A percentile compares a stretch with the other conserved stretches of the same genome.
These are phyloP conservation scores for Oryzias dopingdopingensis DNA, from an alignment of 2,797 vertebrate genomes.

Conservation along the genomic window DNA sequence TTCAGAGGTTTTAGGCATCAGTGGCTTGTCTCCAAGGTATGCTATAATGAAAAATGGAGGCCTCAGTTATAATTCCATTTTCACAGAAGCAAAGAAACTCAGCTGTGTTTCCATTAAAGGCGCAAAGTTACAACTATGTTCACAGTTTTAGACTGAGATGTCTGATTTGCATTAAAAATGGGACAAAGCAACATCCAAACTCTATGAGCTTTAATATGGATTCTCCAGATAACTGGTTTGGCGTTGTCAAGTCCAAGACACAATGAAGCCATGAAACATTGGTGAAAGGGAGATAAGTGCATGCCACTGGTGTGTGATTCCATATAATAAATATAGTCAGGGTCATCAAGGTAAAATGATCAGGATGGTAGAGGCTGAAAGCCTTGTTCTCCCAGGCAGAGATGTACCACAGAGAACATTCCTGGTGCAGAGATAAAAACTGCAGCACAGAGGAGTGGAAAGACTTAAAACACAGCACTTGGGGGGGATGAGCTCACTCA, in stretches of 20 bases:
- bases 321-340: conserved; percentile 18
- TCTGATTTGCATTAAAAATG: conserved; percentile 34
- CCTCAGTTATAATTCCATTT: conserved; percentile 33
- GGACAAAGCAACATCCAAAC: conserved; percentile 17
- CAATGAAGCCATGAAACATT: conserved; percentile 26
- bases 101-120: conserved; percentile 41
- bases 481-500: conserved; percentile 55
- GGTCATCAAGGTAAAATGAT: conserved; percentile 25
- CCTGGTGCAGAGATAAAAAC: conserved; percentile 62
- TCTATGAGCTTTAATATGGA: conserved; percentile 47
- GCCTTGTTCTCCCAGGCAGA: conserved; percentile 27
- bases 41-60: conserved; percentile 9
- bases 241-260: conserved; percentile 1
- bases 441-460: conserved; percentile 53
- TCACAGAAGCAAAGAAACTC: conserved; percentile 21
- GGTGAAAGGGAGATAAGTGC: conserved; percentile 11
- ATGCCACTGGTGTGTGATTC: conserved; percentile 33
- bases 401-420: conserved; percentile 52
- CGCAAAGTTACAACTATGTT: conserved; percentile 36
- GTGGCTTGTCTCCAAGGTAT: conserved; percentile 11
- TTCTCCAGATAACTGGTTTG: conserved; percentile 54
- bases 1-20: conserved; percentile 19
- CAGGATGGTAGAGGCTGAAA: conserved; percentile 16
- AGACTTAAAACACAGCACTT: conserved; percentile 50
- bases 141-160: conserved; percentile 24